Conservation (phyloP, 1,140 invertebrate species). For the Myzus persicae region DNA sequence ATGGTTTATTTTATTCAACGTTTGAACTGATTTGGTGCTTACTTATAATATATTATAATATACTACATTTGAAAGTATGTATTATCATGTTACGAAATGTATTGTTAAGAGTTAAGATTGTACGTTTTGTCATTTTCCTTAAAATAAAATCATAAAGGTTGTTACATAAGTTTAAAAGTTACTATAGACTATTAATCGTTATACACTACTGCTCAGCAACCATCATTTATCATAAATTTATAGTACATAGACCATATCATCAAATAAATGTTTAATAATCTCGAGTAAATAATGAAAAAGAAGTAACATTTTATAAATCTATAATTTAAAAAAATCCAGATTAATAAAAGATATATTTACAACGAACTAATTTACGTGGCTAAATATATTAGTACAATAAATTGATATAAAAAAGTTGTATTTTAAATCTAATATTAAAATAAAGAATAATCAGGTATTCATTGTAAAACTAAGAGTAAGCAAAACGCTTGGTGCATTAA, state of each 20-base stretch:
- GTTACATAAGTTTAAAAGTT: not conserved
- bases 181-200: too few relatives aligned
- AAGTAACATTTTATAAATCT: not conserved
- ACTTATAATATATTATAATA: not conserved
- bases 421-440: not conserved
- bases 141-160: not conserved
- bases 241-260: not conserved
- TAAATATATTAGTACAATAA: not conserved
- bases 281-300: not conserved
- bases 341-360: not conserved
- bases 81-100: not conserved
- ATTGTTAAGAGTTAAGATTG: not conserved
- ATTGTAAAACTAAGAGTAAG: not conserved
- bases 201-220: not conserved
- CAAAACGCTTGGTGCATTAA: not conserved
- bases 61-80: not conserved
- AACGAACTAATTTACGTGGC: not conserved
- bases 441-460: not conserved
- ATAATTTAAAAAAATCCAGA: not conserved
- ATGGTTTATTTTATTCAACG: not conserved
- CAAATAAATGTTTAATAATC: not conserved
- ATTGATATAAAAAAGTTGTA: not conserved
- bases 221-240: not conserved
- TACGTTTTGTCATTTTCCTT: not conserved
- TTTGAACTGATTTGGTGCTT: not conserved